Evolutionary conservation across 2,113 vertebrate species (phyloP).

Genomic region (Bos taurus): DNA sequence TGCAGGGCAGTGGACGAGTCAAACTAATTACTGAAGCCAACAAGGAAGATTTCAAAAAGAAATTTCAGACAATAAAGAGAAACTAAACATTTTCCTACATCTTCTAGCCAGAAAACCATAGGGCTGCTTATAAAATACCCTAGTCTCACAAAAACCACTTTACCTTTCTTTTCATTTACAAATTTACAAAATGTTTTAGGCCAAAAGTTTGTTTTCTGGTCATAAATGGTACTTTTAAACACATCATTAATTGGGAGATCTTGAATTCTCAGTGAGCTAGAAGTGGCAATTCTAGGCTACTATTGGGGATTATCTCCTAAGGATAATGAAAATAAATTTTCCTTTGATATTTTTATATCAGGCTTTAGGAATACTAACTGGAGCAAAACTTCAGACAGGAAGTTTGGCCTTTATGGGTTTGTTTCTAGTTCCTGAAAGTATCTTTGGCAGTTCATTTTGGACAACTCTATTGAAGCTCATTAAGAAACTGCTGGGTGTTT

Average conservation of each 20-base stretch:
- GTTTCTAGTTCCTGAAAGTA: neutral
- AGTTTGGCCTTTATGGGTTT: neutral
- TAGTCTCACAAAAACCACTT: neutral
- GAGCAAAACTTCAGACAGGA: neutral
- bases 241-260: neutral
- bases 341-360: neutral
- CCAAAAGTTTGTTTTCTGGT: neutral
- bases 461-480: neutral
- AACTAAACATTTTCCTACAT: neutral
- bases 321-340: neutral
- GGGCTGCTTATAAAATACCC: neutral
- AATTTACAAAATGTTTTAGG: neutral
- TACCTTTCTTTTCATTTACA: neutral
- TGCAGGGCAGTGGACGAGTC: neutral
- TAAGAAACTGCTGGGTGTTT: neutral
- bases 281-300: neutral
- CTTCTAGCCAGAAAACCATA: neutral
- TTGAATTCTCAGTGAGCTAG: neutral
- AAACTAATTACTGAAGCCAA: neutral
- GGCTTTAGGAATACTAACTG: neutral
- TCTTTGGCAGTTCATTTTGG: neutral
- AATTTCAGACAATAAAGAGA: neutral
- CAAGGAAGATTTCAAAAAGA: neutral
- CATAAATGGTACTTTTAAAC: neutral
- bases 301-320: neutral